Evolutionary conservation across 1,140 invertebrate species (phyloP).

Genomic region (Orussus abietinus): DNA sequence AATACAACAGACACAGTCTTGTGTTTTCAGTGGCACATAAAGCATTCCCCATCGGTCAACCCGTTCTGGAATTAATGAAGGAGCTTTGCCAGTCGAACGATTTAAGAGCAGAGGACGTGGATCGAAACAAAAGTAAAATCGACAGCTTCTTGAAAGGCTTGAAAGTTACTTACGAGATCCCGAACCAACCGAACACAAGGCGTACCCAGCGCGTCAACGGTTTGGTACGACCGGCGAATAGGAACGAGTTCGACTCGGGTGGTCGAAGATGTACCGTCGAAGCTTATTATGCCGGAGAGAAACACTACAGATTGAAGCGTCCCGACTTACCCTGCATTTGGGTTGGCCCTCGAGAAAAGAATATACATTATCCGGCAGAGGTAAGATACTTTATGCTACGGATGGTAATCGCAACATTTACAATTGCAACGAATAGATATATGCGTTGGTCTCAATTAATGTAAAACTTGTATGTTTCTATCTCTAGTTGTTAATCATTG

Average conservation of each 20-base stretch:
- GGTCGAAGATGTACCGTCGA: slow-evolving; percentile 44
- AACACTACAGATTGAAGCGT: slow-evolving; percentile 51
- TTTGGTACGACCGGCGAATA: slow-evolving; percentile 37
- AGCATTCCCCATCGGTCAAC: slow-evolving; percentile 59
- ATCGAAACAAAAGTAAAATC: slow-evolving; percentile 1
- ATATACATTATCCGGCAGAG: slow-evolving; percentile 32
- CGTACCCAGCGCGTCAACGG: slow-evolving; percentile 55
- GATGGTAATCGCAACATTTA: not conserved
- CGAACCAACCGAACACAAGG: slow-evolving; percentile 37
- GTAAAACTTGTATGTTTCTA: slow-evolving; percentile 13
- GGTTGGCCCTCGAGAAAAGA: slow-evolving; percentile 55
- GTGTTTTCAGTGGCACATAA: slow-evolving; percentile 61
- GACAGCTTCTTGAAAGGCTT: slow-evolving; percentile 32
- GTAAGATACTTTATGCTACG: slow-evolving; percentile 19
- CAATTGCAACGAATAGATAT: slow-evolving; percentile 1
- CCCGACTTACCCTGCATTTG: slow-evolving; percentile 60
- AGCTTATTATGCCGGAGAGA: slow-evolving; percentile 52
- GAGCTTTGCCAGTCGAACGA: slow-evolving; percentile 25
- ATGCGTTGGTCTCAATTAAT: slow-evolving; percentile 3
- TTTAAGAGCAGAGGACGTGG: not conserved
- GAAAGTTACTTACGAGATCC: slow-evolving; percentile 54
- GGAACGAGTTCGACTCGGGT: slow-evolving; percentile 42
- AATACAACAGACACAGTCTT: slow-evolving; percentile 6
- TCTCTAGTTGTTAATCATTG: slow-evolving; percentile 54
- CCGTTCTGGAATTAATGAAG: slow-evolving; percentile 44